Evolutionary conservation across 2,888 invertebrate genomes (phyloP), one percentile per base, ranked within the genome.

Genomic region (Sipha maydis): DNA sequence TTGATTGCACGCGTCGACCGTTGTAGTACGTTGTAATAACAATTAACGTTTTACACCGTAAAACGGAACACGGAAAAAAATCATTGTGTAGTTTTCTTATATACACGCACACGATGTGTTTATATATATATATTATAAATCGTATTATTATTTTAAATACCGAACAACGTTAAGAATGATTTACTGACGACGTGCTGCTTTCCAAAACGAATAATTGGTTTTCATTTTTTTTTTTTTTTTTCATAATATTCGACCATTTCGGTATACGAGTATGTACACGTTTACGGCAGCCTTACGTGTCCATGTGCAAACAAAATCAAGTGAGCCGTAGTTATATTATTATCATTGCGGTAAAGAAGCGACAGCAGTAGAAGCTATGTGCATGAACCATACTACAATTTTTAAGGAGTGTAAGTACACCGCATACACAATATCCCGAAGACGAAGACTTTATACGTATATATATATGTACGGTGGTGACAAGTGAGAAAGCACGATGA

Each of bases 401-500:
- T 48, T 11, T 48, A 3, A 14, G 1, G 14, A 1, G 11, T 8
- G 48, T 48, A 14, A 1, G 48, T 48, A 48, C 48, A 48, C 48
- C 2, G 28, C 71, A 14, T 11, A 31, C n/a, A 56, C 56, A 75
- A 75, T 28, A 75, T 7, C 11, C 54, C n/a, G 41, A 31, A 61
- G 56, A 56, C 69, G 69, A 67, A n/a, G n/a, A n/a, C n/a, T n/a
- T n/a, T n/a, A n/a, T n/a, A n/a, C n/a, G n/a, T n/a, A n/a, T n/a
- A 61, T 11, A 56, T 48, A 48, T 48, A 48, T 14, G 14, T 48
- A 48, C 48, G 48, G 11, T 1, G 14, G 14, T 1, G 41, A 61
- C 61, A 75, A 79, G 88, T 67, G 80, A 82, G 80, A 88, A 82
- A 88, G 73, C 88, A 82, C 88, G 88, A 82, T 75, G 61, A 80